Conservation (phyloP, 2,888 invertebrate genomes). For the Apomyelois bistriatella region DNA sequence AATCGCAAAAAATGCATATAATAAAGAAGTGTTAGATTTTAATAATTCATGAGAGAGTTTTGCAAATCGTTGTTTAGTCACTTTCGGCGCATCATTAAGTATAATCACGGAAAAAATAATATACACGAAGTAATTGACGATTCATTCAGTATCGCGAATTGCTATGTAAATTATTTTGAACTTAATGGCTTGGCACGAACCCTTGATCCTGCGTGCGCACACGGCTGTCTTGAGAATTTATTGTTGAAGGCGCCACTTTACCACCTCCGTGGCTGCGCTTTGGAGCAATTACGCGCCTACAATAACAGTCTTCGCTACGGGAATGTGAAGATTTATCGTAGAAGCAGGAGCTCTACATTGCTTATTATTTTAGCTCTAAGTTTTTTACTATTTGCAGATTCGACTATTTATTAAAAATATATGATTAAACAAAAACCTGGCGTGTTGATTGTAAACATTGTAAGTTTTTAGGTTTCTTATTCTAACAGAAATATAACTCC, state of each 20-base stretch:
- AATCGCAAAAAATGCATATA: conserved; percentile 26
- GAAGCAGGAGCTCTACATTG: neutral
- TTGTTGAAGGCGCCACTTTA: conserved; percentile 48
- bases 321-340: neutral
- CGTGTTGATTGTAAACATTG: no score
- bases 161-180: conserved; percentile 49
- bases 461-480: no score
- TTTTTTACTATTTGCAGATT: no score
- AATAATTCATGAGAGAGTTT: neutral
- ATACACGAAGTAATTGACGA: conserved; percentile 7
- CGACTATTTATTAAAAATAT: no score
- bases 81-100: conserved; percentile 10
- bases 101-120: conserved; percentile 26
- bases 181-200: conserved; percentile 45
- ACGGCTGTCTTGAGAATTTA: conserved; percentile 41
- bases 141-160: conserved; percentile 29
- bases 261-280: conserved; percentile 34
- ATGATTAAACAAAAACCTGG: no score
- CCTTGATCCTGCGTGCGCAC: conserved; percentile 32
- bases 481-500: no score
- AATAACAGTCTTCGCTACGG: neutral
- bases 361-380: neutral
- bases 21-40: neutral
- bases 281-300: conserved; percentile 27
- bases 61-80: neutral